These are phyloP conservation scores for Alosa alosa DNA, from an alignment of 2,113 vertebrate genomes.

Conservation along the genomic window DNA sequence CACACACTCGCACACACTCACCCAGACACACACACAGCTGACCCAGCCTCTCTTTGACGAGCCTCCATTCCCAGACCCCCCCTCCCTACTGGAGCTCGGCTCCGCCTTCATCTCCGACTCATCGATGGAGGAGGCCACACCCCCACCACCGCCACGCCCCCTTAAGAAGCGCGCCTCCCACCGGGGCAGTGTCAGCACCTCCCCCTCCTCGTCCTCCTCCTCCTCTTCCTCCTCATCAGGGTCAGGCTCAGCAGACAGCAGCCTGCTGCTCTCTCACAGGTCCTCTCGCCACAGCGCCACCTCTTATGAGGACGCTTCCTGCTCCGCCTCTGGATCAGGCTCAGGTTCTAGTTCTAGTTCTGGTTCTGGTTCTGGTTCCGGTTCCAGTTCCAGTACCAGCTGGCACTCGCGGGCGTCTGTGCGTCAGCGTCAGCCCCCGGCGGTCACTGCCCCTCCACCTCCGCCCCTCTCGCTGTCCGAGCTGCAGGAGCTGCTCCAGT, in stretches of 20 bases:
- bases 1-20: neutral
- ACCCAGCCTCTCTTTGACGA: neutral
- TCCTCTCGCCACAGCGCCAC: neutral
- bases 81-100: neutral
- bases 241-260: conserved; percentile 32
- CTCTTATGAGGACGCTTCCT: conserved; percentile 47
- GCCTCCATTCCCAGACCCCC: neutral
- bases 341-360: neutral
- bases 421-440: too few relatives aligned
- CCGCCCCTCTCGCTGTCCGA: conserved; percentile 43
- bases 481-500: conserved; percentile 58
- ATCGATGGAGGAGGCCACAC: neutral
- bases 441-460: neutral
- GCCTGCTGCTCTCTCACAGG: neutral
- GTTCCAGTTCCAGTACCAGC: neutral
- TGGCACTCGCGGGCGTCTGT: neutral
- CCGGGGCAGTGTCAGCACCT: conserved; percentile 37
- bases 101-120: neutral
- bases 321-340: conserved; percentile 18
- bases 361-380: neutral
- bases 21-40: neutral
- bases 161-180: conserved; percentile 6
- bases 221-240: conserved; percentile 24
- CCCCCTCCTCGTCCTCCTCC: conserved; percentile 33
- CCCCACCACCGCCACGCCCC: neutral